Evolutionary conservation across 2,113 vertebrate genomes (phyloP), one percentile per base, ranked within the genome.

Genomic region (Ochotona curzoniae): DNA sequence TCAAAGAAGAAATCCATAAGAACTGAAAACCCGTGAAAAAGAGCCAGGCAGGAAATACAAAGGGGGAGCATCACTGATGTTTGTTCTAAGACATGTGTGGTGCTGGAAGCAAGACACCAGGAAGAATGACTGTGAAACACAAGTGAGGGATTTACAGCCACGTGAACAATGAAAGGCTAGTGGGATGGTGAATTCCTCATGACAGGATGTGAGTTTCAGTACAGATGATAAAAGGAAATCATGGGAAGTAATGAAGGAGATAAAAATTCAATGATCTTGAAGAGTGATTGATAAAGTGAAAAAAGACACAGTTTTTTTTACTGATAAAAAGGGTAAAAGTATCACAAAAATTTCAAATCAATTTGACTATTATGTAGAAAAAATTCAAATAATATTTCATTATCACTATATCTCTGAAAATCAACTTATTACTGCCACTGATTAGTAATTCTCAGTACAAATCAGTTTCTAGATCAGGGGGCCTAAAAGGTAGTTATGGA

Each of bases 1-100:
- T 92, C 83, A 90, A 30, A 89, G 89, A 93, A 96, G 20, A 76
- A 2, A 95, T 89, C 79, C n/a, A 95, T 95, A 95, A 97, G 93
- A 93, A 67, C 0, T 61, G 74, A 67, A 54, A 93, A 26, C 0
- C 88, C 71, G 86, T 96, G 82, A 54, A 85, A 97, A 97, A 93
- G n/a, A 96, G 49, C 13, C 87, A 88, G 4, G 83, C 61, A 96
- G 84, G 54, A 97, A 96, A 95, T 83, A 95, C n/a, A 94, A 95
- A 95, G 38, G 20, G 93, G 96, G 93, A 26, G 44, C 26, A 32
- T 76, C 47, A 81, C 23, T 85, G 82, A 95, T 67, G 67, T 96
- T 84, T 73, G 18, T 75, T 95, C 85, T 88, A 74, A 88, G 32
- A 64, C 47, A 87, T 88, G 57, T 95, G 70, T 95, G 95, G 78